These are phyloP conservation scores for Zaprionus vittiger DNA, from an alignment of 1,140 invertebrate genomes.

Conservation along the genomic window DNA sequence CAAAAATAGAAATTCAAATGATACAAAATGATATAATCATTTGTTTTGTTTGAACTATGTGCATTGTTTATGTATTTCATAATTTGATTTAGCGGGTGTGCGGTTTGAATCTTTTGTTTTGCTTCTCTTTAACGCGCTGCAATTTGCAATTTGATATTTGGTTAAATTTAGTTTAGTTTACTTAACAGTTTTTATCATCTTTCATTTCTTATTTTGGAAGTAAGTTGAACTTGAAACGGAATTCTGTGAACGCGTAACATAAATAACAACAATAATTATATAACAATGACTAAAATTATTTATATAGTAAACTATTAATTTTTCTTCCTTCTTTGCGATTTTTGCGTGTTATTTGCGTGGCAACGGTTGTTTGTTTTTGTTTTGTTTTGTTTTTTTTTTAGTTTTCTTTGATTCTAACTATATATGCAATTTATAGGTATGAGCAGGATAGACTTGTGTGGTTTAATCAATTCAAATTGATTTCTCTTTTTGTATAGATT, in stretches of 20 bases:
- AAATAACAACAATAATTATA: conserved; percentile 83
- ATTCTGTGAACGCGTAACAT: conserved; percentile 75
- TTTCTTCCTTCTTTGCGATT: conserved; percentile 40
- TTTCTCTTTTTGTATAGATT: conserved; percentile 8
- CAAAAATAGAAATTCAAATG: conserved; percentile 34
- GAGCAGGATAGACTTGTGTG: conserved; percentile 45
- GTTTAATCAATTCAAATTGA: conserved; percentile 22
- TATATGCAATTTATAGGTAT: conserved; percentile 30
- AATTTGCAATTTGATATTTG: not conserved
- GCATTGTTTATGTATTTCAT: conserved; percentile 27
- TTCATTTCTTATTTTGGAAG: conserved; percentile 41
- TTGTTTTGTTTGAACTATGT: not conserved
- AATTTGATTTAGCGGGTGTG: conserved; percentile 3
- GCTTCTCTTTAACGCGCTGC: conserved; percentile 35
- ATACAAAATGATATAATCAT: conserved; percentile 22
- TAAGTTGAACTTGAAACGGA: conserved; percentile 61
- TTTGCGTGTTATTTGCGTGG: conserved; percentile 46
- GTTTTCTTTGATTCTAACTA: conserved; percentile 23
- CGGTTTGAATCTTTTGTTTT: conserved; percentile 39
- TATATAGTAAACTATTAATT: conserved; percentile 70
- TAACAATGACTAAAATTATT: conserved; percentile 83
- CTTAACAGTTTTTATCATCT: conserved; percentile 15
- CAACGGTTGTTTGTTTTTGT: conserved; percentile 38
- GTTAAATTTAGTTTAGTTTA: conserved; percentile 32
- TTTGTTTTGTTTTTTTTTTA: conserved; percentile 19